phyloP scores from a whole-genome alignment of 2,113 vertebrate species.

The Alaudala cheleensis region DNA sequence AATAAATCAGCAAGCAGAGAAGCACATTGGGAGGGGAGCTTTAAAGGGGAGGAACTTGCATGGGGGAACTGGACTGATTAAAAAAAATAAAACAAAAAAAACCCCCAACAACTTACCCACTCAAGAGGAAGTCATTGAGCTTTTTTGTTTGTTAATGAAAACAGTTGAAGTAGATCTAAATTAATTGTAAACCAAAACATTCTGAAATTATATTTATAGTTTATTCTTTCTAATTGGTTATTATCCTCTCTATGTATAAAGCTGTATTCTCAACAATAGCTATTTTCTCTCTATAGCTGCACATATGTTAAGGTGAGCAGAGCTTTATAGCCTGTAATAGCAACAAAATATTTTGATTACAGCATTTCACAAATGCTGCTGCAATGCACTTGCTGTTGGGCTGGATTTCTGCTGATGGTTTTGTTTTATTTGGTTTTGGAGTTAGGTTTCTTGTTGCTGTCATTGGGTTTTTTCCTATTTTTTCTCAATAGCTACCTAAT shows the following conservation, averaged over 20 bases:
- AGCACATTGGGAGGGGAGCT: background rate
- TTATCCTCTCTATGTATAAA: background rate
- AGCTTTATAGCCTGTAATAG: background rate
- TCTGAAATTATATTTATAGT: background rate
- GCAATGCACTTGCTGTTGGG: background rate
- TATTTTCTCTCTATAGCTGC: background rate
- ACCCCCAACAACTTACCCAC: background rate
- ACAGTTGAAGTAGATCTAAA: background rate
- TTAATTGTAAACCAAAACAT: background rate
- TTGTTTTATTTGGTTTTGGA: background rate
- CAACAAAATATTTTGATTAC: background rate
- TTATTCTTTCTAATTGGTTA: background rate
- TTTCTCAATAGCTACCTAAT: background rate
- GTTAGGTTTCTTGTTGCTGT: background rate
- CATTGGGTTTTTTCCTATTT: accelerated
- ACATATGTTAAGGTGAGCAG: background rate
- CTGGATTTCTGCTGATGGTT: background rate
- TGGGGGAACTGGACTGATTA: background rate
- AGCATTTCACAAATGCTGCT: background rate
- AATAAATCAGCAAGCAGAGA: constrained; percentile 12
- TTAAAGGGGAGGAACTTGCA: background rate
- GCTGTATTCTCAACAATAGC: background rate
- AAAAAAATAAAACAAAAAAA: accelerated
- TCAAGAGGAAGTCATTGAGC: background rate
- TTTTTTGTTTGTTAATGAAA: background rate